A percentile compares a stretch with the other conserved stretches of the same genome.
Evolutionary conservation across 2,888 invertebrate genomes (phyloP).

Genomic region (Palloptera scutellata): DNA sequence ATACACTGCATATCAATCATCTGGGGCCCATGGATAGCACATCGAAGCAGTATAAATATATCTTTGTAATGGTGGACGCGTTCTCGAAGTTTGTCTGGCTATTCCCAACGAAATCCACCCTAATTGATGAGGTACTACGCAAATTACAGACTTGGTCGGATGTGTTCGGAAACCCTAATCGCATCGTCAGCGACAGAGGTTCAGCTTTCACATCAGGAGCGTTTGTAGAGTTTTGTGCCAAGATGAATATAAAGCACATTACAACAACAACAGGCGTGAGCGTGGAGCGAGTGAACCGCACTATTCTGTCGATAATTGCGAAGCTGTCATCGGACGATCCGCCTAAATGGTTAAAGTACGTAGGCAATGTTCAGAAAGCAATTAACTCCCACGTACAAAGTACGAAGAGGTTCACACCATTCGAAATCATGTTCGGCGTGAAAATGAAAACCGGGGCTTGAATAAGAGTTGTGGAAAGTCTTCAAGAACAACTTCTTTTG

Average conservation of each 20-base stretch:
- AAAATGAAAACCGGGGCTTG: conserved; percentile 22
- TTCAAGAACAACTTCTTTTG: conserved; percentile 20
- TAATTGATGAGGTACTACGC: no score
- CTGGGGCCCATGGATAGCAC: no score
- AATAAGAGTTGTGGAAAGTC: no score
- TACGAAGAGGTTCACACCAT: conserved; percentile 26
- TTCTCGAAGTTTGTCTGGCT: no score
- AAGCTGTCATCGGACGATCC: conserved; percentile 20
- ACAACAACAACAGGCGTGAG: conserved; percentile 28
- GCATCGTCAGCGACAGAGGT: no score
- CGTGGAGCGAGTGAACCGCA: conserved; percentile 18
- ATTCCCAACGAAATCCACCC: conserved; percentile 19
- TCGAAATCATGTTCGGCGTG: conserved; percentile 30
- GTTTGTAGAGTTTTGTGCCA: conserved; percentile 24
- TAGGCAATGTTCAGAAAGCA: conserved; percentile 35
- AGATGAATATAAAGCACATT: conserved; percentile 26
- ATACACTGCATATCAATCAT: no score
- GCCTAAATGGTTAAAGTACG: conserved; percentile 35
- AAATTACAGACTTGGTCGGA: no score
- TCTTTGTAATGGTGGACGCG: conserved; percentile 27
- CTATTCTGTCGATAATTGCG: conserved; percentile 20
- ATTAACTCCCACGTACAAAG: conserved; percentile 19
- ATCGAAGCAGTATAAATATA: conserved; percentile 43
- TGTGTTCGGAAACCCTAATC: no score
- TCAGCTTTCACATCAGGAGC: conserved; percentile 28